Percentiles rank a stretch among this genome's conserved stretches.
Evolutionary conservation across 30 jellyfish, hydroid and myxozoan species (phyloP).

Genomic region (Hydractinia echinata): DNA sequence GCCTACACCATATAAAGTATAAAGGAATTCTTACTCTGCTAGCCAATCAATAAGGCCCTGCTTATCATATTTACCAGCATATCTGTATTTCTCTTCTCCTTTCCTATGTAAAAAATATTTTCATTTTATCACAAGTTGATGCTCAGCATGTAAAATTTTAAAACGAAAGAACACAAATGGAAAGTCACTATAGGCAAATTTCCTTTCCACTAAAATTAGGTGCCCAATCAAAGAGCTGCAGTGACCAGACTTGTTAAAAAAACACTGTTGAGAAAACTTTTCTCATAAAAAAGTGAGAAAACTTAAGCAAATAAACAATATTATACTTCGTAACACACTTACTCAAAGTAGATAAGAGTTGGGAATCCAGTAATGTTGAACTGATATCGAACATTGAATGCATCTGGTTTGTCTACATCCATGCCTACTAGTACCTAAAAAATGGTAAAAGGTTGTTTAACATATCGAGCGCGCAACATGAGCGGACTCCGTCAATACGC

Average conservation of each 20-base stretch:
- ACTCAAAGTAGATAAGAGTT: conserved; percentile 83
- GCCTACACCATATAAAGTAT: too few species aligned
- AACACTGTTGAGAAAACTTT: background rate
- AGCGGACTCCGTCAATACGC: too few species aligned
- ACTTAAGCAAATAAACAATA: background rate
- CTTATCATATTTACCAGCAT: conserved; percentile 79
- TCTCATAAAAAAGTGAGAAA: too few species aligned
- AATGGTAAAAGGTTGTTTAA: too few species aligned
- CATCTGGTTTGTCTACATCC: conserved; percentile 92
- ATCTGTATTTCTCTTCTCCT: conserved; percentile 60
- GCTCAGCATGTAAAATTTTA: background rate
- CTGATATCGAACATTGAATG: conserved; percentile 53
- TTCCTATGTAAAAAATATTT: conserved; percentile 26
- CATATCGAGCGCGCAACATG: too few species aligned
- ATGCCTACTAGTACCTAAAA: conserved; percentile 81
- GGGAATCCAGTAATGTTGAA: conserved; percentile 95
- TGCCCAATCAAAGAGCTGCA: too few species aligned
- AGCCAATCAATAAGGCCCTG: conserved; percentile 86
- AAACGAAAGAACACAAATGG: background rate
- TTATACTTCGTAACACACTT: background rate
- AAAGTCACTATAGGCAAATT: too few species aligned
- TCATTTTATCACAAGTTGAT: background rate
- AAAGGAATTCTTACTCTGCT: conserved; percentile 45
- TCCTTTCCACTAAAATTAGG: too few species aligned
- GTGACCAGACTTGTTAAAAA: too few species aligned